Percentiles rank a stretch among this genome's conserved stretches.
phyloP scores from a whole-genome alignment of 2,888 invertebrate species.

The Drosophila multiciliata region DNA sequence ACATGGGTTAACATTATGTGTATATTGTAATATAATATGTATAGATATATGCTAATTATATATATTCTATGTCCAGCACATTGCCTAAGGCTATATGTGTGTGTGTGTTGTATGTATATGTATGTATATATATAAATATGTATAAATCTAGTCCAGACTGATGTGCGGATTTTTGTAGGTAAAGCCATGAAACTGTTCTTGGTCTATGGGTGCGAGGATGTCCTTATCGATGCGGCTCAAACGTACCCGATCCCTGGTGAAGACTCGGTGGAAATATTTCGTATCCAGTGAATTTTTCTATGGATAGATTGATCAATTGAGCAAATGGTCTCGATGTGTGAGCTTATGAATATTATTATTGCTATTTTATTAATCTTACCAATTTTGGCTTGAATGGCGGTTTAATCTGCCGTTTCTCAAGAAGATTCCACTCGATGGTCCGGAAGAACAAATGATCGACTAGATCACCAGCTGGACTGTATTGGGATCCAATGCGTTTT shows the following conservation, averaged over 20 bases:
- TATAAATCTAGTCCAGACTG: slow-evolving; percentile 85
- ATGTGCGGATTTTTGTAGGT: slow-evolving; percentile 98
- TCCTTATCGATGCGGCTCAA: slow-evolving; percentile 97
- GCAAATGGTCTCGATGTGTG: neutral
- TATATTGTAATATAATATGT: slow-evolving; percentile 16
- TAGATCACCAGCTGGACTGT: slow-evolving; percentile 95
- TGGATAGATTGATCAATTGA: neutral
- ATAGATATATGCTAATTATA: slow-evolving; percentile 15
- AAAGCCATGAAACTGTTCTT: slow-evolving; percentile 98
- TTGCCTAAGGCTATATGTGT: slow-evolving; percentile 11
- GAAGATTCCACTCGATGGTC: slow-evolving; percentile 93
- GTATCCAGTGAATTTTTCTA: slow-evolving; percentile 97
- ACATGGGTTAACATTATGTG: slow-evolving; percentile 17
- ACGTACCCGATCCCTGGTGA: slow-evolving; percentile 96
- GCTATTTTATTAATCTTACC: slow-evolving; percentile 87
- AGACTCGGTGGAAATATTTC: slow-evolving; percentile 98
- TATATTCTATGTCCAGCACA: slow-evolving; percentile 48
- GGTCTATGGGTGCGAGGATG: slow-evolving; percentile 98
- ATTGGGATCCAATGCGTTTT: slow-evolving; percentile 94
- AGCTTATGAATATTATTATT: neutral
- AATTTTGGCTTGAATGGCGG: slow-evolving; percentile 98
- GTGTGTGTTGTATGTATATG: neutral
- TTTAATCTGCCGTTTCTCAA: slow-evolving; percentile 94
- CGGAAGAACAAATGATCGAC: slow-evolving; percentile 96
- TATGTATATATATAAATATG: neutral